A percentile compares a stretch with the other conserved stretches of the same genome.
These are phyloP conservation scores for Trogon melanurus DNA, from an alignment of 2,113 vertebrate species.

Conservation along the genomic window DNA sequence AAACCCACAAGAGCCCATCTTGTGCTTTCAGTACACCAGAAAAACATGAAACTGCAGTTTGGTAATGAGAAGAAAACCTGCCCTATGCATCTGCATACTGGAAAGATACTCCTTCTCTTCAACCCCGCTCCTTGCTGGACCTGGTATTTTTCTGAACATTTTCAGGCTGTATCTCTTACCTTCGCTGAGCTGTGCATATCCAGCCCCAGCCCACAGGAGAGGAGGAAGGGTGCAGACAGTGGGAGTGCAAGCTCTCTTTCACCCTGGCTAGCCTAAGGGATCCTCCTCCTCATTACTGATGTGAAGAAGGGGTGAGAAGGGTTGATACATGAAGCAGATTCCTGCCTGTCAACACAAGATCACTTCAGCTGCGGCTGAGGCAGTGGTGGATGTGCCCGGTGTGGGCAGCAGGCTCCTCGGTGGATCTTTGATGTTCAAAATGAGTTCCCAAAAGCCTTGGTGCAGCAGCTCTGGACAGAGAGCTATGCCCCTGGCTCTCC, in stretches of 20 bases:
- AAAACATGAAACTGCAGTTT: conserved; percentile 4
- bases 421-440: background rate
- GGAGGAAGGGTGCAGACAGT: background rate
- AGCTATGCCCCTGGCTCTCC: background rate
- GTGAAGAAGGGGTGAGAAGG: background rate
- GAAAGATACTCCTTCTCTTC: background rate
- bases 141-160: background rate
- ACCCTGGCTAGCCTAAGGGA: background rate
- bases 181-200: background rate
- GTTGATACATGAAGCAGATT: background rate
- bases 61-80: background rate
- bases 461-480: background rate
- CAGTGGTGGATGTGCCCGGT: fast-evolving
- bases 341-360: background rate
- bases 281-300: background rate
- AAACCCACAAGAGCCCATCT: background rate
- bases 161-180: background rate
- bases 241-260: background rate
- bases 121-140: background rate
- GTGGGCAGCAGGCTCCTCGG: background rate
- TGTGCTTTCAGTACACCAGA: background rate
- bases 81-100: background rate
- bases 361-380: background rate
- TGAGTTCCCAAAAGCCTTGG: background rate
- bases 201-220: background rate